Evolutionary conservation across 2,888 invertebrate species (phyloP), one percentile per base, ranked within the genome.

Genomic region (Isoperla grammatica): DNA sequence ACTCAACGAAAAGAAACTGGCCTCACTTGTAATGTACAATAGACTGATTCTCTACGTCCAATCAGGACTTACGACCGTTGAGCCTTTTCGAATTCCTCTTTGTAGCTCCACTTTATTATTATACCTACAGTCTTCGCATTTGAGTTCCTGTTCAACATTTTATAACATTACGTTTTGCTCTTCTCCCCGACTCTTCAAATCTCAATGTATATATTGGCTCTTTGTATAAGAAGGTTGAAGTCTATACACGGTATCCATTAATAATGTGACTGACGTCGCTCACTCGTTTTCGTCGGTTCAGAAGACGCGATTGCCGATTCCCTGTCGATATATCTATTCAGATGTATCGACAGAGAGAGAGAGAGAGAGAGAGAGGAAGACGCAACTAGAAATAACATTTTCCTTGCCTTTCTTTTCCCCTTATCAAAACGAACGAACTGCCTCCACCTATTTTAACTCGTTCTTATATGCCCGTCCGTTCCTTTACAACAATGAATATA

Each of bases 381-480:
- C 56, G 35, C n/a, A 43, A 43, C 15, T 43, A 43, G 9, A 17
- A 46, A 56, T 43, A 22, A 13, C 46, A 50, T 50, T 23, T 50
- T 4, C 13, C 4, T 43, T 55, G 37, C 23, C 37, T 17, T 46
- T 43, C 29, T 43, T 43, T 56, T 17, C 11, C 56, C 11, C 56
- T 53, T 53, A 53, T 53, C 53, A 53, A 53, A 53, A 53, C 53
- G 39, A 53, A 53, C 53, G 39, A 53, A 53, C 53, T 53, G 53
- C 39, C 37, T 37, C 15, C 53, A 11, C 20, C 37, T 2, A 5
- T 12, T 13, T 39, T 39, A 53, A 29, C 13, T 35, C 29, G 12
- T 50, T 35, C 50, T 50, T 50, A 15, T 20, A 53, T 39, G 46
- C 20, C 29, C 29, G 29, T 29, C 4, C 29, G 5, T 29, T 29